phyloP scores from a whole-genome alignment of 2,113 vertebrate genomes.

The Malurus alboscapulatus region DNA sequence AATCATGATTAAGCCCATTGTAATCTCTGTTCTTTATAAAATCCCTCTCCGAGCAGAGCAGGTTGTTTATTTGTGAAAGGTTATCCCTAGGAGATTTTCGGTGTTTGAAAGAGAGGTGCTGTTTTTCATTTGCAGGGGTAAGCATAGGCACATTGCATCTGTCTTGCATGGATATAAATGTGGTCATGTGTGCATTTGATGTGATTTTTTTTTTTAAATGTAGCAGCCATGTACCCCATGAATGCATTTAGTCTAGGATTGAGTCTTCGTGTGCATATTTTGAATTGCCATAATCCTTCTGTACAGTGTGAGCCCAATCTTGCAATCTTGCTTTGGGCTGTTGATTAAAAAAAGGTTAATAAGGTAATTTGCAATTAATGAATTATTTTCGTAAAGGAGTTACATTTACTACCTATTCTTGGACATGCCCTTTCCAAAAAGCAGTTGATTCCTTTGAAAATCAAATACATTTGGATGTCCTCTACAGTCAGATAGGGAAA shows the following conservation, averaged over 20 bases:
- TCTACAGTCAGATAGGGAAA: not conserved
- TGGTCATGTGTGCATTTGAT: not conserved
- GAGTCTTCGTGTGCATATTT: not conserved
- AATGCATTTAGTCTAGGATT: not conserved
- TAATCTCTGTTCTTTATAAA: slow-evolving; percentile 39
- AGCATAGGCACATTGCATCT: accelerated
- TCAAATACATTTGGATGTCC: not conserved
- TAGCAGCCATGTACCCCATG: not conserved
- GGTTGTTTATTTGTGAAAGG: slow-evolving; percentile 44
- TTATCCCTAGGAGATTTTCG: not conserved
- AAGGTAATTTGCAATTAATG: not conserved
- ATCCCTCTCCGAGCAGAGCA: slow-evolving; percentile 20
- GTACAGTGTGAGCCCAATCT: not conserved
- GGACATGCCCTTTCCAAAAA: not conserved
- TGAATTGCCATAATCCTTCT: not conserved
- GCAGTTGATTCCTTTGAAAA: not conserved
- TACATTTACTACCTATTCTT: not conserved
- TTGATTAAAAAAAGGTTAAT: not conserved
- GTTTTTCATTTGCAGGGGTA: not conserved
- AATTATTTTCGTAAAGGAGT: not conserved
- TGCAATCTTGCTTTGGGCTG: not conserved
- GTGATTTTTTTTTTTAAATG: not conserved
- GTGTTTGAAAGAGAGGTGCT: not conserved
- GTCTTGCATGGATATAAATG: not conserved
- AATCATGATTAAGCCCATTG: slow-evolving; percentile 53